Conservation (phyloP, 2,113 vertebrate genomes). For the Hystrix brachyura region DNA sequence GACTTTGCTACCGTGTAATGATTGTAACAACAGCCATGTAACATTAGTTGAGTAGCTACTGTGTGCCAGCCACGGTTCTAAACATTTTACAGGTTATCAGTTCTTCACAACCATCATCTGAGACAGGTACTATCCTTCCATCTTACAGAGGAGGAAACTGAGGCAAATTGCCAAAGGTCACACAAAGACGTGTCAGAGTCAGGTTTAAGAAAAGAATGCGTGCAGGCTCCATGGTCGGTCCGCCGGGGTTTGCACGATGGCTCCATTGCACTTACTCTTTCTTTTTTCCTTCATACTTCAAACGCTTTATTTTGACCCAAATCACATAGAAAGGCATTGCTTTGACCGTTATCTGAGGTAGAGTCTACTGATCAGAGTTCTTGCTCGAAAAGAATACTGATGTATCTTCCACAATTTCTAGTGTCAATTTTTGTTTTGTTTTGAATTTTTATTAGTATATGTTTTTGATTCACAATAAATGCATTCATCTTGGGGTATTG, state of each 20-base stretch:
- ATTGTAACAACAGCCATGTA: not conserved
- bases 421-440: not conserved
- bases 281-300: not conserved
- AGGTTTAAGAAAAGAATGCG: not conserved
- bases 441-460: not conserved
- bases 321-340: not conserved
- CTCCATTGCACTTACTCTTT: not conserved
- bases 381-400: accelerated
- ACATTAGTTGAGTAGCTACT: too few relatives aligned
- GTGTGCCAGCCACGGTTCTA: not conserved
- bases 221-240: not conserved
- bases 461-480: not conserved
- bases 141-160: conserved; percentile 24
- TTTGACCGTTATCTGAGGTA: not conserved
- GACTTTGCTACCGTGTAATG: not conserved
- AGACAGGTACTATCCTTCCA: not conserved
- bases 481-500: not conserved
- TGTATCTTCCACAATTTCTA: not conserved
- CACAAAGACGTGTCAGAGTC: not conserved
- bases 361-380: not conserved
- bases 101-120: not conserved
- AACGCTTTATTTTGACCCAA: not conserved
- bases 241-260: not conserved
- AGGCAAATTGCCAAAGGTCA: not conserved
- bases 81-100: not conserved